A percentile compares a stretch with the other conserved stretches of the same genome.
Evolutionary conservation across 2,888 invertebrate species (phyloP).

Genomic region (Aporophyla nigra): DNA sequence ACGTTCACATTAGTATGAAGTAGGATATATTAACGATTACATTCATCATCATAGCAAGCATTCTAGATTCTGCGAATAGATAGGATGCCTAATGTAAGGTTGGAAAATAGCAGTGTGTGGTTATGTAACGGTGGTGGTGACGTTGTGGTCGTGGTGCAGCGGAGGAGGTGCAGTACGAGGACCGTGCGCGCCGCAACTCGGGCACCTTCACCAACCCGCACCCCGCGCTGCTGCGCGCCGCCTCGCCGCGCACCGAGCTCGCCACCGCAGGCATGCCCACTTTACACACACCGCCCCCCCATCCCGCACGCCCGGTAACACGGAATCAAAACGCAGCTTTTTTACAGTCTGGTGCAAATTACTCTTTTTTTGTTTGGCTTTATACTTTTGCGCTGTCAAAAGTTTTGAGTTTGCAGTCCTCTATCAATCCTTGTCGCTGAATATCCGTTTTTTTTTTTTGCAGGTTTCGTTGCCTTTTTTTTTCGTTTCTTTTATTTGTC

Average conservation of each 20-base stretch:
- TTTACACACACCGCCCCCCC: conserved; percentile 25
- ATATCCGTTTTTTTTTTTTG: conserved; percentile 9
- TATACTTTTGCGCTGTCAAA: conserved; percentile 36
- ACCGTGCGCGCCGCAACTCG: conserved; percentile 84
- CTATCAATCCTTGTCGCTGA: conserved; percentile 13
- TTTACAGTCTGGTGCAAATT: conserved; percentile 39
- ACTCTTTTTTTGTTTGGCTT: conserved; percentile 28
- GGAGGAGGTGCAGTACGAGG: conserved; percentile 81
- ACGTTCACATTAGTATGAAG: too few species aligned
- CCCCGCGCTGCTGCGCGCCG: conserved; percentile 84
- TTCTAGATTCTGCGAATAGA: background rate
- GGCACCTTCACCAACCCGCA: conserved; percentile 87
- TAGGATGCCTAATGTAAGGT: background rate
- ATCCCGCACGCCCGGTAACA: conserved; percentile 50
- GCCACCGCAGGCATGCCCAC: conserved; percentile 85
- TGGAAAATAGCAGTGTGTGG: background rate
- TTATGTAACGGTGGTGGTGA: conserved; percentile 14
- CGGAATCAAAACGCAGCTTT: conserved; percentile 34
- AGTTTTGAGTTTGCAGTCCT: conserved; percentile 41
- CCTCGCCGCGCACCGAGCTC: conserved; percentile 87
- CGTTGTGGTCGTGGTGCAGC: conserved; percentile 52
- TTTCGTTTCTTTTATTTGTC: conserved; percentile 47
- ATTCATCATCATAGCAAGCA: background rate
- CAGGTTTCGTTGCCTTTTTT: conserved; percentile 28
- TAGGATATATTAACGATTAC: background rate